phyloP scores from a whole-genome alignment of 2,113 vertebrate species.

The human region DNA sequence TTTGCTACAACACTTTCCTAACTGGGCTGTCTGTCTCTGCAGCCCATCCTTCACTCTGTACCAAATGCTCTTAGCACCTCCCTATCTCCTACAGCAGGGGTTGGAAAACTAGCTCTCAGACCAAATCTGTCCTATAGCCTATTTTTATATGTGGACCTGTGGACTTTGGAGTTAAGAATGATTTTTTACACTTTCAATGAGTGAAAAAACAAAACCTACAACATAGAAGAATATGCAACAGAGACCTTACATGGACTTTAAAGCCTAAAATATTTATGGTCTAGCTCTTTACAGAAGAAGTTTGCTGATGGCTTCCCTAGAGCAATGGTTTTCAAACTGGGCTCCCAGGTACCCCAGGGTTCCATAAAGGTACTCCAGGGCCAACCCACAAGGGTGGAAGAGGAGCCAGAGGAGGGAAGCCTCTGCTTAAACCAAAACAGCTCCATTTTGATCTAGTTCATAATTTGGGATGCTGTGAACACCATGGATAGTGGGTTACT shows the following conservation, averaged over 20 bases:
- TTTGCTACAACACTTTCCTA: not conserved
- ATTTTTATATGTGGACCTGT: not conserved
- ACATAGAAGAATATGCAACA: not conserved
- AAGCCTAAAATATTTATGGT: not conserved
- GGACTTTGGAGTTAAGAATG: not conserved
- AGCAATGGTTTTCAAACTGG: not conserved
- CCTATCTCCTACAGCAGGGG: rapidly evolving
- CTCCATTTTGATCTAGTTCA: no score
- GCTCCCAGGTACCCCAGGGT: not conserved
- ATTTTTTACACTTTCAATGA: not conserved
- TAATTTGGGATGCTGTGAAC: no score
- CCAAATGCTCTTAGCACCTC: no score
- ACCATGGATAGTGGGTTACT: no score
- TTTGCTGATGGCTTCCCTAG: not conserved
- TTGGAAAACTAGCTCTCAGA: not conserved
- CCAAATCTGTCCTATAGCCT: not conserved
- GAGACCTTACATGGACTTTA: not conserved
- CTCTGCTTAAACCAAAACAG: not conserved
- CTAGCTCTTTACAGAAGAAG: not conserved
- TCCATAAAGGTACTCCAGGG: not conserved
- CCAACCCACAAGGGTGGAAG: not conserved
- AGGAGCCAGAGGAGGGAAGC: not conserved
- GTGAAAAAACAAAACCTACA: not conserved
- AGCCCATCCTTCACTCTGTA: not conserved
- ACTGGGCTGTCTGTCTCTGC: not conserved